Conservation (phyloP, 2,888 invertebrate genomes). For the Lomographa bimaculata region DNA sequence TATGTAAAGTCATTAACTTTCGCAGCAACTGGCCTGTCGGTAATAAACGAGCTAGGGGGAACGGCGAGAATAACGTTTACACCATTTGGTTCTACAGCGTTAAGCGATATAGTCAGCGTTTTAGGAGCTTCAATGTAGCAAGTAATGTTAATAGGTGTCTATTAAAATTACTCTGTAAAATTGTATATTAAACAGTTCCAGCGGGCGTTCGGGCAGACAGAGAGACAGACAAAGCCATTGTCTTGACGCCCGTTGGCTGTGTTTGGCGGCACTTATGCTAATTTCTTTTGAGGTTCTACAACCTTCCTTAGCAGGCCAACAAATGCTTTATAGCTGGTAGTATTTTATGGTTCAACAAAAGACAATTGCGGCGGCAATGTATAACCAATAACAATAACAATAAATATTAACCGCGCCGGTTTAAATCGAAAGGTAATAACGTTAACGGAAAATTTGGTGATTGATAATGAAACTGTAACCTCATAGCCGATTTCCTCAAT, state of each 20-base stretch:
- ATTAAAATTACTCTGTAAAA: conserved; percentile 60
- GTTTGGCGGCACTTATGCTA: conserved; percentile 77
- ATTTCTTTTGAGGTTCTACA: conserved; percentile 72
- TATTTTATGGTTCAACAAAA: conserved; percentile 55
- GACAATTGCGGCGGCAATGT: conserved; percentile 41
- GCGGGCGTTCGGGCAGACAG: conserved; percentile 57
- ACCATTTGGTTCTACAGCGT: conserved; percentile 32
- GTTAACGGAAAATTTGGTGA: conserved; percentile 15
- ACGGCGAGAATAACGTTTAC: conserved; percentile 43
- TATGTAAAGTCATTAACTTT: conserved; percentile 38
- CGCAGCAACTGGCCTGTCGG: conserved; percentile 32
- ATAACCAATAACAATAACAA: conserved; percentile 33
- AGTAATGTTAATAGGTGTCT: conserved; percentile 45
- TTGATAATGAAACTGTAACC: conserved; percentile 5
- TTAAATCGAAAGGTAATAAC: conserved; percentile 7
- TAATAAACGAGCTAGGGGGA: conserved; percentile 35
- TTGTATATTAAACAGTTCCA: conserved; percentile 59
- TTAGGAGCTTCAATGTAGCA: conserved; percentile 40
- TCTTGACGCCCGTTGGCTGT: conserved; percentile 55
- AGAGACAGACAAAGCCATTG: conserved; percentile 79
- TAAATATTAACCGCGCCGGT: conserved; percentile 23
- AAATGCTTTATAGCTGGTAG: conserved; percentile 62
- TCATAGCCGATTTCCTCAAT: neutral
- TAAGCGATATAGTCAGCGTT: conserved; percentile 40
- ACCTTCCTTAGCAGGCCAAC: conserved; percentile 60